Conservation (phyloP, 2,113 vertebrate genomes). For the Ameiurus melas region DNA sequence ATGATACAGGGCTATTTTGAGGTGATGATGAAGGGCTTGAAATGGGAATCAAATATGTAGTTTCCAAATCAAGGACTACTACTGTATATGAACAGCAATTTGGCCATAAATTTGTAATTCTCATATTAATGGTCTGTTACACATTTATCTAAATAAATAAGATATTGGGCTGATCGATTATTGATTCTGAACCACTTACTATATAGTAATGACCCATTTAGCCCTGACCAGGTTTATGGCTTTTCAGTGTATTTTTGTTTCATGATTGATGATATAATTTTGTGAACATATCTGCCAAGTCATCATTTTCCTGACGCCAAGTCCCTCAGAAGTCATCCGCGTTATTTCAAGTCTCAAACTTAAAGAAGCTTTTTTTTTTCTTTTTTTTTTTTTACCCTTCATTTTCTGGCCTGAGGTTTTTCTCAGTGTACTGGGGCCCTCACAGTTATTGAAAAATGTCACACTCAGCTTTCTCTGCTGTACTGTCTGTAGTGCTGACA, state of each 20-base stretch:
- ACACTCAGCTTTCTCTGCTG: conserved; percentile 9
- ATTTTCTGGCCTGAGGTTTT: not conserved
- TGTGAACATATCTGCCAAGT: not conserved
- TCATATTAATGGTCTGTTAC: not conserved
- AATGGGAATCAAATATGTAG: not conserved
- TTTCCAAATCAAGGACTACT: not conserved
- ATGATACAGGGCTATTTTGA: not conserved
- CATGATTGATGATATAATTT: not conserved
- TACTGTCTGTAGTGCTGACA: not conserved
- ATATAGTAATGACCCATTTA: not conserved
- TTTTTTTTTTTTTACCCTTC: not conserved
- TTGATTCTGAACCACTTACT: not conserved
- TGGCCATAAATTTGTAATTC: not conserved
- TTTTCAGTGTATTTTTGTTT: not conserved
- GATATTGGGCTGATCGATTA: not conserved
- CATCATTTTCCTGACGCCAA: not conserved
- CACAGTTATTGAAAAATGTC: conserved; percentile 6
- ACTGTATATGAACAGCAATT: not conserved
- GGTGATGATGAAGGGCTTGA: not conserved
- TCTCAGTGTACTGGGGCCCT: not conserved
- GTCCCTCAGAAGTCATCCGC: not conserved
- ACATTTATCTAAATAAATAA: not conserved
- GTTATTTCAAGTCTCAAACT: not conserved
- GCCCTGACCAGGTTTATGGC: not conserved
- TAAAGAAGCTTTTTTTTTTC: not conserved